Evolutionary conservation across 2,113 vertebrate genomes (phyloP), one percentile per base, ranked within the genome.

Genomic region (Pterophyllum scalare): DNA sequence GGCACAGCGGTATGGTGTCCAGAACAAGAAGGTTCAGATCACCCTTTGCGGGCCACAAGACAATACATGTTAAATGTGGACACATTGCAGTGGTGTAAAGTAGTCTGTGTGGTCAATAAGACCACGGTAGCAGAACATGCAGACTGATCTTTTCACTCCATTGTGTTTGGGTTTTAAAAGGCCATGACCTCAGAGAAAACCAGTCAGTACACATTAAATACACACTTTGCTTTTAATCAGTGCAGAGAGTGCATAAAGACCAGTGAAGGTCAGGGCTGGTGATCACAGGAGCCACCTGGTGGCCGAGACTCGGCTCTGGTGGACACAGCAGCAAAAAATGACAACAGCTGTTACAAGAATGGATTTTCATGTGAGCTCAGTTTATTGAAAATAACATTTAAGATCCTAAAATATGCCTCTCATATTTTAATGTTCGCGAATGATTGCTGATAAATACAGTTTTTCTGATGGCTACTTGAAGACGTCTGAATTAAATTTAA

Each of bases 211-310:
- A 67, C 1, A 31, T 64, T 64, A 28, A 81, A 84, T 61, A 54
- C 33, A 15, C 11, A 15, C 49, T 77, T 62, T 24, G 15, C 1
- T 31, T 84, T 5, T 0, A 81, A 49, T 15, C 49, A 24, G 40
- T 5, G 59, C 43, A 35, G 61, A 2, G 1, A 2, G 1, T 59
- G 1, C 3, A 81, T 28, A 72, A 56, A 59, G 28, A 59, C 6
- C 72, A 58, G 52, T 40, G 60, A 80, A 65, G 77, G 88, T 87
- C 79, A 80, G 46, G 59, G 59, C 5, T 15, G 11, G 33, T 19
- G 74, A 74, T 35, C 67, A 76, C 82, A 67, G 81, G 77, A 65
- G 87, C 79, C 90, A 80, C 64, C 91, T 89, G 79, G 91, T 89
- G 91, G 84, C 9, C 26, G 1, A 58, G 35, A 64, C 15, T 1